phyloP scores from a whole-genome alignment of 2,797 vertebrate species.

The Coendou prehensilis region DNA sequence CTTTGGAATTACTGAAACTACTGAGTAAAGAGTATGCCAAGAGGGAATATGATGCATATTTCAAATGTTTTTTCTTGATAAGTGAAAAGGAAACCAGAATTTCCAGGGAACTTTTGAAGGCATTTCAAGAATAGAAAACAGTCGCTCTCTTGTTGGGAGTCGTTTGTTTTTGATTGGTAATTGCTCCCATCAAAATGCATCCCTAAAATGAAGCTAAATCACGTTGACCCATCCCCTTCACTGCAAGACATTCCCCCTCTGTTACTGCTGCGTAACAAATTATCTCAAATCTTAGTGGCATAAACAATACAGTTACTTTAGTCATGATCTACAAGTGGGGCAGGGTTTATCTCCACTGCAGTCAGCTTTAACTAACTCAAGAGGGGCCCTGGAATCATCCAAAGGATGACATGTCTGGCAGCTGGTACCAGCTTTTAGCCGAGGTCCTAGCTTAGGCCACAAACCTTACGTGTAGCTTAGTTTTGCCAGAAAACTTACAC shows the following conservation, averaged over 20 bases:
- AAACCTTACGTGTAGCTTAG: background rate
- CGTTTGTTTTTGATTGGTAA: background rate
- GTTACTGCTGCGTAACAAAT: background rate
- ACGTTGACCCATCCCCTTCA: background rate
- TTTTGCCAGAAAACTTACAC: background rate
- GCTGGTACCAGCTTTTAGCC: background rate
- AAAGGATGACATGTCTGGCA: background rate
- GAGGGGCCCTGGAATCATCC: background rate
- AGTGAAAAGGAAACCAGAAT: constrained; percentile 44
- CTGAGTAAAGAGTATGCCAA: background rate
- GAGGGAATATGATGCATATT: constrained; percentile 48
- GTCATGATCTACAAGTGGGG: background rate
- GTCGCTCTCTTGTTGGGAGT: constrained; percentile 7
- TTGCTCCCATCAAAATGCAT: background rate
- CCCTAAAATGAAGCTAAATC: constrained; percentile 4
- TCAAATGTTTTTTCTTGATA: constrained; percentile 53
- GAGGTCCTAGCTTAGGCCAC: background rate
- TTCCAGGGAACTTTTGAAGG: background rate
- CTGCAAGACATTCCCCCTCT: background rate
- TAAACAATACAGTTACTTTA: background rate
- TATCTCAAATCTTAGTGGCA: background rate
- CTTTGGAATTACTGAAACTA: constrained; percentile 13
- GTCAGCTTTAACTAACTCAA: background rate
- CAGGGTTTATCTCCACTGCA: background rate
- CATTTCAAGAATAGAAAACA: background rate